phyloP scores from a whole-genome alignment of 2,797 vertebrate genomes.

The Darevskia mixta region DNA sequence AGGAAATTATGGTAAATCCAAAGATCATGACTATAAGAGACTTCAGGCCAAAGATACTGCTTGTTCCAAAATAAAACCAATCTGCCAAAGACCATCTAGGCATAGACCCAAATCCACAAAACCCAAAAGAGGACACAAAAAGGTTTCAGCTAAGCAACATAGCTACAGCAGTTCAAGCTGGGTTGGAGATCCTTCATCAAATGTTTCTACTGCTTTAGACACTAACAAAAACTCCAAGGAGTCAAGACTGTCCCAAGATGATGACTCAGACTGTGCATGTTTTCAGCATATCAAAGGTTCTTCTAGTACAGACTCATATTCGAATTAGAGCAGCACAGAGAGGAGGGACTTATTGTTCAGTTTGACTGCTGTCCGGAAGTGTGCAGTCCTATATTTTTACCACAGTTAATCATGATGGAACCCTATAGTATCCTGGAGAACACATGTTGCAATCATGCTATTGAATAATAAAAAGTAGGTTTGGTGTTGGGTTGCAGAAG shows the following conservation, averaged over 20 bases:
- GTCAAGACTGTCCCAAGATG: neutral
- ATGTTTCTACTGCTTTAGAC: constrained; percentile 7
- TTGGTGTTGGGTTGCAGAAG: neutral
- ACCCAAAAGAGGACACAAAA: neutral
- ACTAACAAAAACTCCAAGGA: neutral
- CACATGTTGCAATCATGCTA: neutral
- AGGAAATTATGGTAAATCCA: neutral
- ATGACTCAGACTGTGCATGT: neutral
- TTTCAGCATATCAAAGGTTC: neutral
- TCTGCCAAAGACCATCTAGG: neutral
- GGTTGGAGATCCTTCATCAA: neutral
- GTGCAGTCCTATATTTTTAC: constrained; percentile 24
- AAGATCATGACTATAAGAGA: constrained; percentile 9
- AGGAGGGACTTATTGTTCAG: neutral
- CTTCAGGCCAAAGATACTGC: neutral
- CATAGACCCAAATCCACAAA: neutral
- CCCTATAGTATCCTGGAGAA: neutral
- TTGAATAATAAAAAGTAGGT: constrained; percentile 25
- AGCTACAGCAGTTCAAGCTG: neutral
- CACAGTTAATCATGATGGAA: neutral
- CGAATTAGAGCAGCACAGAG: neutral
- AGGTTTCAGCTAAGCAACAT: neutral
- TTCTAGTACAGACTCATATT: neutral
- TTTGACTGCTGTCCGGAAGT: neutral
- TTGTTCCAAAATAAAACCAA: neutral